Evolutionary conservation across 2,888 invertebrate genomes (phyloP).

Genomic region (Drosophila nr. fundita): DNA sequence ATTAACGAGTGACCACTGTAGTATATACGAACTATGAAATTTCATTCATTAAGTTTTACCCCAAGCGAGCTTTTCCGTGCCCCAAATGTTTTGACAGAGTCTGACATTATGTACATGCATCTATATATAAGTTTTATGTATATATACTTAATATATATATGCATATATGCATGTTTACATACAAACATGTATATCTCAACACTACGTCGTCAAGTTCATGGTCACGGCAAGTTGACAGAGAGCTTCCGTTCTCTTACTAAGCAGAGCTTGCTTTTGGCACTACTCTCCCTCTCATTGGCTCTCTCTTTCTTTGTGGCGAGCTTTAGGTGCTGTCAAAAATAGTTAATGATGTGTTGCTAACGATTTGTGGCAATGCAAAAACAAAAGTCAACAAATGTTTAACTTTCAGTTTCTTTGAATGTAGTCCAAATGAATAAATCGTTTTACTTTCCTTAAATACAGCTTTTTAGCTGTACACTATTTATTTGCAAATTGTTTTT

Average conservation of each 20-base stretch:
- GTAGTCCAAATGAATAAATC: conserved; percentile 19
- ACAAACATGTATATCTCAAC: conserved; percentile 10
- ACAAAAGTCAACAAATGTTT: conserved; percentile 37
- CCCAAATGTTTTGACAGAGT: conserved; percentile 31
- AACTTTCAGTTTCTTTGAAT: conserved; percentile 63
- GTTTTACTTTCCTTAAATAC: conserved; percentile 14
- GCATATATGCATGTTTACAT: not conserved
- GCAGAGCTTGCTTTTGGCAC: conserved; percentile 6
- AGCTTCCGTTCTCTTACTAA: conserved; percentile 66
- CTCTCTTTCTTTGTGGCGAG: conserved; percentile 8
- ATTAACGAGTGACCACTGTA: conserved; percentile 1
- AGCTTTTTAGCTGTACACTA: conserved; percentile 12
- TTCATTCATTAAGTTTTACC: conserved; percentile 58
- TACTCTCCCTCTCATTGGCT: not conserved
- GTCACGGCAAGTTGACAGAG: conserved; percentile 58
- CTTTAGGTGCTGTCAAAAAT: conserved; percentile 40
- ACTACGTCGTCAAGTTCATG: conserved; percentile 79
- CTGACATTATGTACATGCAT: conserved; percentile 26
- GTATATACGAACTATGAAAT: conserved; percentile 20
- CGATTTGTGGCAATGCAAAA: conserved; percentile 28
- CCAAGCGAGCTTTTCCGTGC: conserved; percentile 11
- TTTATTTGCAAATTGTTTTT: conserved; percentile 18
- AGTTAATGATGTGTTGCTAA: conserved; percentile 37
- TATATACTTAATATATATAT: conserved; percentile 3
- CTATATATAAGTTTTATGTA: conserved; percentile 9